A percentile compares a stretch with the other conserved stretches of the same genome.
Evolutionary conservation across 2,113 vertebrate species (phyloP).

Genomic region (Sialia sialis): DNA sequence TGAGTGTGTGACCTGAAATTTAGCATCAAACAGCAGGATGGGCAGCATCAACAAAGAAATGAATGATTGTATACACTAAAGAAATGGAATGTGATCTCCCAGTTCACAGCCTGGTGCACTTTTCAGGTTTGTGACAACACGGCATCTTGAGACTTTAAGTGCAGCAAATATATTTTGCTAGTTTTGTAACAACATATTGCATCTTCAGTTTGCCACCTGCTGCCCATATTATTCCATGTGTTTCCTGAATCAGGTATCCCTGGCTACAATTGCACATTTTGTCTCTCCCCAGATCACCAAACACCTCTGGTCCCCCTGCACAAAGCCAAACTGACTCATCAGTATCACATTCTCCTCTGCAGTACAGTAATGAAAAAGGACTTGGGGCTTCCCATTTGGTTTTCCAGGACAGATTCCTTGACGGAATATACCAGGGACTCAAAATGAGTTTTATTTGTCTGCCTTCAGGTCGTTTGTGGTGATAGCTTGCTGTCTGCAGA

Average conservation of each 20-base stretch:
- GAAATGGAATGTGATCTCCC: background rate
- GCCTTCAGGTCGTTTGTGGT: background rate
- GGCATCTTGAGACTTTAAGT: background rate
- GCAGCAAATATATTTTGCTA: background rate
- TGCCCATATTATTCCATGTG: background rate
- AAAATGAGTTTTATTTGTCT: background rate
- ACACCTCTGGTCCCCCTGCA: background rate
- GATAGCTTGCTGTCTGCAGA: conserved; percentile 5
- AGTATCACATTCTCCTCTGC: background rate
- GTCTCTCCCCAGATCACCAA: background rate
- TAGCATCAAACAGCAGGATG: background rate
- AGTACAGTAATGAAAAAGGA: background rate
- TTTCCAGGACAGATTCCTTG: background rate
- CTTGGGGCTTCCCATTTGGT: background rate
- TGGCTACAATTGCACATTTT: background rate
- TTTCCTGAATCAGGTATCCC: conserved; percentile 32
- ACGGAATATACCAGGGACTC: background rate
- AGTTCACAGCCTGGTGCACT: background rate
- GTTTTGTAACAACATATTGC: conserved; percentile 10
- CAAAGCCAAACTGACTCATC: background rate
- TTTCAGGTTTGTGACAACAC: background rate
- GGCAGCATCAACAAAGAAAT: background rate
- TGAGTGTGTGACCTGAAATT: background rate
- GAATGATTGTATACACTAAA: background rate
- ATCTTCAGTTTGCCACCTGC: conserved; percentile 43